Evolutionary conservation across 2,888 invertebrate species (phyloP).

Genomic region (Lasius fuliginosus): DNA sequence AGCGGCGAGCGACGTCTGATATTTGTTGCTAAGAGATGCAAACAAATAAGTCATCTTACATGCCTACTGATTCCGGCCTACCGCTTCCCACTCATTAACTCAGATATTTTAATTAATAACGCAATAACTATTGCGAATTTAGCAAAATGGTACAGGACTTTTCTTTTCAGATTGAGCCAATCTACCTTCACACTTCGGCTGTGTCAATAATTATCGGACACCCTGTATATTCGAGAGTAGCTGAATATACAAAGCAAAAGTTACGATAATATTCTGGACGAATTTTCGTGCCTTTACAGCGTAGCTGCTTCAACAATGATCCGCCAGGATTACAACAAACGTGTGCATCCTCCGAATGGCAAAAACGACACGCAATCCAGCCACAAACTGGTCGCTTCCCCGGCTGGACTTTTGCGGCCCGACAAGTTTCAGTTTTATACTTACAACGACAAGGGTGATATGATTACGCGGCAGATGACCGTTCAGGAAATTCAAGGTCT

Average conservation of each 20-base stretch:
- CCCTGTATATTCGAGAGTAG: neutral
- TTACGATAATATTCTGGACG: neutral
- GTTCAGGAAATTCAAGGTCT: conserved; percentile 94
- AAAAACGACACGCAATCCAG: conserved; percentile 50
- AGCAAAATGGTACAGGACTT: too few relatives aligned
- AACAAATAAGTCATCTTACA: too few relatives aligned
- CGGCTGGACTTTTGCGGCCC: conserved; percentile 92
- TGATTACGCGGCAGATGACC: conserved; percentile 94
- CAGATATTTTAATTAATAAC: too few relatives aligned
- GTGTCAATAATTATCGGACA: too few relatives aligned
- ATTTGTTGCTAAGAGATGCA: too few relatives aligned
- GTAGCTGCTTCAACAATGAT: conserved; percentile 27
- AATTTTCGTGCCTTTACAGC: conserved; percentile 30
- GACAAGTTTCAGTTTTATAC: conserved; percentile 96
- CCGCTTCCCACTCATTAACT: too few relatives aligned
- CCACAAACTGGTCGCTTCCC: conserved; percentile 88
- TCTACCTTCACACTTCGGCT: too few relatives aligned
- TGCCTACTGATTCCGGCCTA: too few relatives aligned
- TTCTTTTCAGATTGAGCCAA: too few relatives aligned
- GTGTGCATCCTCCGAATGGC: conserved; percentile 27
- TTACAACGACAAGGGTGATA: conserved; percentile 93
- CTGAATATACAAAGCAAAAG: neutral
- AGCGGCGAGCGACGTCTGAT: too few relatives aligned
- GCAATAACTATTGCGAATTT: too few relatives aligned
- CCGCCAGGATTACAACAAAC: conserved; percentile 39